These are phyloP conservation scores for Psophia crepitans DNA, from an alignment of 2,113 vertebrate genomes.

Conservation along the genomic window DNA sequence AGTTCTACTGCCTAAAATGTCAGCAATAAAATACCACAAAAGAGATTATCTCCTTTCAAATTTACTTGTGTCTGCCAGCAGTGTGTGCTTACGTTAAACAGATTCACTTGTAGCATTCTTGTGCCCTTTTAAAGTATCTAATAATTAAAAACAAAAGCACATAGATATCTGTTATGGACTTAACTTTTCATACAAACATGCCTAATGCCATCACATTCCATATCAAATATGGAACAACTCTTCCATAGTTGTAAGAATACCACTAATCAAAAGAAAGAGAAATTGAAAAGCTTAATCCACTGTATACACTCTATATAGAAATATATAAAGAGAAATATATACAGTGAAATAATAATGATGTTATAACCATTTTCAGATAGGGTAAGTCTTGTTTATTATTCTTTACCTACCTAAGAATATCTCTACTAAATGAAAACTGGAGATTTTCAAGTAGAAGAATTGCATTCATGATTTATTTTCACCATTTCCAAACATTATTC, in stretches of 20 bases:
- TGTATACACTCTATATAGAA: neutral
- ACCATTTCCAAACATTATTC: neutral
- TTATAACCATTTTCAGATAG: neutral
- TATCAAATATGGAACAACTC: neutral
- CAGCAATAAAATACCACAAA: neutral
- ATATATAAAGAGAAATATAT: neutral
- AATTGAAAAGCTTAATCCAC: neutral
- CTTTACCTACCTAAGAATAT: neutral
- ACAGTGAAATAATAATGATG: neutral
- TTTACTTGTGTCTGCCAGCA: neutral
- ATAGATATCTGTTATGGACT: neutral
- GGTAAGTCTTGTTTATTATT: neutral
- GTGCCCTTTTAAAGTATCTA: neutral
- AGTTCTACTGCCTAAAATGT: neutral
- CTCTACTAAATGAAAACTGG: neutral
- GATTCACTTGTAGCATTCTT: neutral
- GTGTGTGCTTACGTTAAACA: accelerated
- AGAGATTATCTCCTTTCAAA: neutral
- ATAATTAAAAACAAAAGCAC: neutral
- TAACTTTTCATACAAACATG: neutral
- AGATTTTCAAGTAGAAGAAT: neutral
- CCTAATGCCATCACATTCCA: neutral
- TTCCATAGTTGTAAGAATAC: neutral
- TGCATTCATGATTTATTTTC: neutral
- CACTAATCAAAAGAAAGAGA: neutral